Base-by-base conservation (phyloP, 2,888 invertebrate genomes). In the Drosophila putrida region DNA sequence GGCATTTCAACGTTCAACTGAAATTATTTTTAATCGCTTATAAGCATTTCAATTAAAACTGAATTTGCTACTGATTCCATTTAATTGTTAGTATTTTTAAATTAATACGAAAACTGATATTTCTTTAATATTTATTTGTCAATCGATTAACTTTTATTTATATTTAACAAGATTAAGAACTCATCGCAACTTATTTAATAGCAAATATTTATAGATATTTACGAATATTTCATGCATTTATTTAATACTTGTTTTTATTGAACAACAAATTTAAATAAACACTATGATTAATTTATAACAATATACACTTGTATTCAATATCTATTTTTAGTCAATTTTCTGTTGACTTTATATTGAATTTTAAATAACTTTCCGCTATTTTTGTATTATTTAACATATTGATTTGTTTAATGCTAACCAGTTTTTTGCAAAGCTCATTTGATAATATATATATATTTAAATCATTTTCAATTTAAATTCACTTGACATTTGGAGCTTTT, bases 391-490 rank as follows among this genome's bases (percentile, higher is more conserved):
- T 11, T 47, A n/a, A n/a, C n/a, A n/a, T n/a, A 25, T 43, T 41
- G 25, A 25, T 46, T 36, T 9, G n/a, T 13, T 38, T 46, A 33
- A 6, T 38, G 36, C 11, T 11, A 54, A 43, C 73, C 38, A 43
- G 67, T 61, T 61, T 72, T 72, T 43, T 38, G n/a, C 38, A 58
- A 10, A 15, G 20, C 35, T 35, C 6, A n/a, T 13, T 36, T 36
- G 31, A 25, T 20, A n/a, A n/a, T 44, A 15, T 49, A 50, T 49
- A 43, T 54, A 49, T 33, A 62, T 62, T 43, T 55, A 69, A 69
- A 67, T 67, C 20, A 35, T 50, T 67, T 44, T 54, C 49, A 67
- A 20, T 20, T 35, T 57, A 35, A 58, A 68, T 27, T 54, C 68
- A 20, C 20, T 41, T 49, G 51, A 36, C 43, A 60, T 67, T 71